Base-by-base conservation (phyloP, 53 echinoderm and acorn worm genomes). In the Echinometra lucunter region DNA sequence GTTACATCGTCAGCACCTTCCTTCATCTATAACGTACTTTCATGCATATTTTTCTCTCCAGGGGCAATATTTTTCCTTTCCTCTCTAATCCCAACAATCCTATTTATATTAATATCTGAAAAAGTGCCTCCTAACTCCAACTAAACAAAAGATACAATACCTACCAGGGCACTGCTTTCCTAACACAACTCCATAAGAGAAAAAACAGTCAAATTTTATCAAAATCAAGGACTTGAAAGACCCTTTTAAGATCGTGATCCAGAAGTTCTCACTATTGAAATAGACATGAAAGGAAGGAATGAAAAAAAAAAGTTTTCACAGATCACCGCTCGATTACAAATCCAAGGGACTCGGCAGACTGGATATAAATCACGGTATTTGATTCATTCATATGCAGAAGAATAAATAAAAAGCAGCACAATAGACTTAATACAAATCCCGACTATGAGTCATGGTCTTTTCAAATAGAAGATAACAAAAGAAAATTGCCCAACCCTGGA, bases 381-480 rank as follows among this genome's bases (percentile, higher is more conserved):
- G 42, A 40, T 78, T 78, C 78, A 78, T 42, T 42, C 78, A 78
- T 11, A 78, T 6, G 13, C 19, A 42, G 42, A 78, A 19, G 78
- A 78, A 78, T 78, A 42, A 78, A 78, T 78, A 78, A 19, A n/a
- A 38, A 78, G 19, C 38, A 40, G 0, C 7, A 78, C 78, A 78
- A 78, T 40, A 8, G 78, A 35, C 17, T 78, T 78, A 40, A 78
- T 40, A 40, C 38, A 78, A 78, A 78, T 78, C 78, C 42, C 1
- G 38, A 28, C 42, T 8, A 42, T 78, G 78, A 78, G 40, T 78
- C 78, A 78, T 78, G 78, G 19, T 16, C 6, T 38, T 78, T 40
- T 35, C 42, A 78, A 78, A 78, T 42, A 78, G 38, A 78, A 78
- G 78, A 78, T n/a, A n/a, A n/a, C n/a, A 38, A 78, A 78, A 78